Percentiles rank a stretch among this genome's conserved stretches.
phyloP scores from a whole-genome alignment of 2,113 vertebrate genomes.

The Acrocephalus kingi region DNA sequence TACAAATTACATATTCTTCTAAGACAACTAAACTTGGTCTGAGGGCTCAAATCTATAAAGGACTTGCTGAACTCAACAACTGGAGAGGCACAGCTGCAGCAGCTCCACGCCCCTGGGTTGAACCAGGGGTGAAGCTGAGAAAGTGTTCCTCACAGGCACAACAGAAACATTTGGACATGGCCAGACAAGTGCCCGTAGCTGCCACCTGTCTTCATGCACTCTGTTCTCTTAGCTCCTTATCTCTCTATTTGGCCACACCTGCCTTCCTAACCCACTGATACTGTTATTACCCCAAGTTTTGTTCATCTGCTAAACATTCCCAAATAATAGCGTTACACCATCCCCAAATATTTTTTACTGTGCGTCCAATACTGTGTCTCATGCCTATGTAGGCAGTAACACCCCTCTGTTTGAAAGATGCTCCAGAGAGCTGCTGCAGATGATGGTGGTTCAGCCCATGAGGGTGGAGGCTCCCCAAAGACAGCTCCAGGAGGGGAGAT shows the following conservation, averaged over 20 bases:
- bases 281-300: background rate
- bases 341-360: background rate
- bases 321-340: fast-evolving
- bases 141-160: background rate
- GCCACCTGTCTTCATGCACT: background rate
- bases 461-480: background rate
- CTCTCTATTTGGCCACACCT: background rate
- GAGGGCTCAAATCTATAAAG: background rate
- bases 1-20: background rate
- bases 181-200: background rate
- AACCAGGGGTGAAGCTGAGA: background rate
- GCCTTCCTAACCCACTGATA: background rate
- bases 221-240: background rate
- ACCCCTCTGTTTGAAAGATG: background rate
- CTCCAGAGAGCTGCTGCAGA: background rate
- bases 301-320: background rate
- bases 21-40: background rate
- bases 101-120: background rate
- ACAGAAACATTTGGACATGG: background rate
- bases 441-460: background rate
- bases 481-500: background rate
- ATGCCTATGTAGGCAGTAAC: background rate
- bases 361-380: background rate
- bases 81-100: background rate
- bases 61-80: background rate